Evolutionary conservation across 30 jellyfish, hydroid and myxozoan species (phyloP), one percentile per base, ranked within the genome.

Genomic region (Cassiopea andromeda): DNA sequence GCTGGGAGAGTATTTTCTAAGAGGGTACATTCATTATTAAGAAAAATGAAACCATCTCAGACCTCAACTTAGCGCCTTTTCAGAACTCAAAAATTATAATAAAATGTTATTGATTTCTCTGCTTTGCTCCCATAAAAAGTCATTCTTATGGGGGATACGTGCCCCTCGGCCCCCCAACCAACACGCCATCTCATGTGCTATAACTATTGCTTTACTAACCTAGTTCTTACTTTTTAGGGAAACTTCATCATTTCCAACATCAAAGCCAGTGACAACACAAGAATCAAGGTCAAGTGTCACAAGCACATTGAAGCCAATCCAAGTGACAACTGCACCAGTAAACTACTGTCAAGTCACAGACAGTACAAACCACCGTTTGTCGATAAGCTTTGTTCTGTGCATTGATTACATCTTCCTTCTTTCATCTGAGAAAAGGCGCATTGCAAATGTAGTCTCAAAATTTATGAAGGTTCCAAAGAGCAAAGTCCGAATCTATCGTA

Each of bases 321-420:
- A 75, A 7, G 61, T 67, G 45, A 83, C 91, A 69, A 70, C 85
- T 15, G 58, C 66, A 27, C 64, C 87, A 75, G 48, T 68, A 38
- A 69, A 8, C 18, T 86, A 86, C 69, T 86, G 93, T 59, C 87
- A 85, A 12, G 45, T 19, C 38, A 50, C 89, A 46, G 60, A 78
- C 48, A n/a, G 19, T 50, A 10, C 64, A 17, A 49, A 61, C 57
- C 84, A 86, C 61, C 83, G 54, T 47, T 69, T 86, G 69, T 58
- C 88, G 4, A 67, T 86, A 77, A 86, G 93, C 73, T 86, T 86
- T 45, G 83, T 86, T 44, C 82, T 86, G 45, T 77, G 88, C 77
- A 76, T 43, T 44, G 88, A 86, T 45, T 86, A 75, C 88, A 76
- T 46, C 38, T 54, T 1, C 69, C 73, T 86, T 10, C 93, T 43